Evolutionary conservation across 2,888 invertebrate species (phyloP), one percentile per base, ranked within the genome.

Genomic region (Agriopis marginaria): DNA sequence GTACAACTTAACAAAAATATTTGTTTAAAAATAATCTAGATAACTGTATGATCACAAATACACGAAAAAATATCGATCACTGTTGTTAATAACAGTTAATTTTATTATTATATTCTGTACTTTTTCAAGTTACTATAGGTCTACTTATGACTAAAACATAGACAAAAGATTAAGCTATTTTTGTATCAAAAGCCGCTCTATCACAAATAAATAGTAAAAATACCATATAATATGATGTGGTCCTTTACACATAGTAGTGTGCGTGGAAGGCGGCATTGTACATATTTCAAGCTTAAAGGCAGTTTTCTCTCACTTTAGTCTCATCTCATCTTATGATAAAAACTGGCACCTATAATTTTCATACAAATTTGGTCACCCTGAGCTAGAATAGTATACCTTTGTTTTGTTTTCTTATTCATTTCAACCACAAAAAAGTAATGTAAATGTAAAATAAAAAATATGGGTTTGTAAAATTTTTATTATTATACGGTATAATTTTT

Each of bases 201-300:
- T 55, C 55, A 42, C 40, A 42, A 55, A 55, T 14, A 53, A 32
- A 51, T 55, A 14, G 55, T 9, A 55, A 9, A 39, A 40, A 14
- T 55, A 55, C 7, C 4, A 53, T 53, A 53, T 4, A 40, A 53
- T 4, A 40, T 40, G 14, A 3, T 55, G 14, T 14, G 40, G 14
- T 40, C n/a, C 14, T 40, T 55, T 14, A 42, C 42, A 10, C 14
- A 9, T 7, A 40, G 40, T 40, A 40, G 39, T 55, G 40, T 55
- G 55, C 40, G 40, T 42, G 40, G 40, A 55, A 3, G 40, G 7
- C 55, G 40, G 42, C 55, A 14, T 53, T 11, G 17, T 17, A 53
- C 50, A 50, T 50, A 8, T 9, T 17, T 14, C 8, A 50, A 9
- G 17, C 11, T 12, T n/a, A 23, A 10, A 23, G n/a, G 5, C 12